phyloP scores from a whole-genome alignment of 2,113 vertebrate species.

The Ifrita kowaldi region DNA sequence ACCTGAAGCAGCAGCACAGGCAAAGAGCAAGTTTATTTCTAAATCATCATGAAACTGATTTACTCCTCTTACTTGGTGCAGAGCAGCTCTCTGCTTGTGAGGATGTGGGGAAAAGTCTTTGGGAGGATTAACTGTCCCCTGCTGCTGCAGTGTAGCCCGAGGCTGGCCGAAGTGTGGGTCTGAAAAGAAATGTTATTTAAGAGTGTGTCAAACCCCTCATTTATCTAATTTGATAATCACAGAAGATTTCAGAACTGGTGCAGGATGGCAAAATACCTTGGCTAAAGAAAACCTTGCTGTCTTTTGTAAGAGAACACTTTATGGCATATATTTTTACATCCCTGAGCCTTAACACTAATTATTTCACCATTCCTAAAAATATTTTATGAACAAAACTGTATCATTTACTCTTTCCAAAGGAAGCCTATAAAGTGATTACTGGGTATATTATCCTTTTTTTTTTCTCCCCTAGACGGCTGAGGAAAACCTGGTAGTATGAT shows the following conservation, averaged over 20 bases:
- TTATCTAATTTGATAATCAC: background rate
- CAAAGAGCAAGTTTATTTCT: background rate
- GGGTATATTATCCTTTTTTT: background rate
- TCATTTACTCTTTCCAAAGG: constrained; percentile 32
- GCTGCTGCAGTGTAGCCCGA: background rate
- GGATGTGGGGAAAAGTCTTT: background rate
- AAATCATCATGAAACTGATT: background rate
- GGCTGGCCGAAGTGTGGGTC: background rate
- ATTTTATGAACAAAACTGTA: constrained; percentile 37
- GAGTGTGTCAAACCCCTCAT: background rate
- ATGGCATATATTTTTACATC: background rate
- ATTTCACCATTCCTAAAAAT: constrained; percentile 1
- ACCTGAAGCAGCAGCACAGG: background rate
- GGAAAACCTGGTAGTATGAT: constrained; percentile 48
- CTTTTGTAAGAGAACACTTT: background rate
- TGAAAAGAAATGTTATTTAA: background rate
- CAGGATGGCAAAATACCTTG: background rate
- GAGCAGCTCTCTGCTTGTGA: background rate
- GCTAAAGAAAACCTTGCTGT: background rate
- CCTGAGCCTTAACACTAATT: background rate
- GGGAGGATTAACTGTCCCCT: background rate
- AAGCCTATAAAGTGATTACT: constrained; percentile 24
- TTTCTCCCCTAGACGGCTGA: background rate
- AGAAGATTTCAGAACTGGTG: background rate
- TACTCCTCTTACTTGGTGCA: background rate